Base-by-base conservation (phyloP, 2,113 vertebrate species). In the Polypterus senegalus region DNA sequence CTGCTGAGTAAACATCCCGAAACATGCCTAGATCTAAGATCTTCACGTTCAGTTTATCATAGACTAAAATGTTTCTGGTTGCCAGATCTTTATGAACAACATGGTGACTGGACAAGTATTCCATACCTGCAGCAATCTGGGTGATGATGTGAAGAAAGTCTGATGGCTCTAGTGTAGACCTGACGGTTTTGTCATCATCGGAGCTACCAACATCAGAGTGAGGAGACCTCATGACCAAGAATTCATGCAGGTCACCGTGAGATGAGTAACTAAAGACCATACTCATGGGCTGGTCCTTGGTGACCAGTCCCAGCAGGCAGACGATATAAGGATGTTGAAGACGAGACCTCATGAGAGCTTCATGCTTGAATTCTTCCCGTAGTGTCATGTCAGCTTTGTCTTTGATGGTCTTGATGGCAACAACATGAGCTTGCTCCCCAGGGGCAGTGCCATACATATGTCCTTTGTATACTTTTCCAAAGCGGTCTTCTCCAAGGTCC, bases 401-500 rank as follows among this genome's bases (percentile, higher is more conserved):
- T 75, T 95, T 97, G 5, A 99, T 79, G 0, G 93, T 97, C 73
- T 94, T 98, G 67, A 99, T 93, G 65, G 92, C 93, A 65, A 98
- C 88, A 0, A 90, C 84, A 74, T 97, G 93, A 6, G 83, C 88
- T 69, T 91, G 94, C 78, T 99, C 95, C 8, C 91, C 92, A 0
- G 91, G 89, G 0, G 79, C 70, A 0, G 91, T 83, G 59, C 91
- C 88, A 4, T 97, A 97, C 46, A 98, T 83, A 67, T 97, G 95
- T 1, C 94, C 96, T 71, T 92, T 97, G 83, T 97, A 97, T 57
- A 98, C 92, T 67, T 94, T 97, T 5, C 96, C 96, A 10, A 97
- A 99, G 1, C 92, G 90, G 69, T 97, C 94, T 61, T 98, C 93
- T 3, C 95, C 96, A 1, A 99, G 81, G 58, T 97, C 96, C 67